Conservation (phyloP, 2,888 invertebrate genomes). For the Craniophora ligustri region DNA sequence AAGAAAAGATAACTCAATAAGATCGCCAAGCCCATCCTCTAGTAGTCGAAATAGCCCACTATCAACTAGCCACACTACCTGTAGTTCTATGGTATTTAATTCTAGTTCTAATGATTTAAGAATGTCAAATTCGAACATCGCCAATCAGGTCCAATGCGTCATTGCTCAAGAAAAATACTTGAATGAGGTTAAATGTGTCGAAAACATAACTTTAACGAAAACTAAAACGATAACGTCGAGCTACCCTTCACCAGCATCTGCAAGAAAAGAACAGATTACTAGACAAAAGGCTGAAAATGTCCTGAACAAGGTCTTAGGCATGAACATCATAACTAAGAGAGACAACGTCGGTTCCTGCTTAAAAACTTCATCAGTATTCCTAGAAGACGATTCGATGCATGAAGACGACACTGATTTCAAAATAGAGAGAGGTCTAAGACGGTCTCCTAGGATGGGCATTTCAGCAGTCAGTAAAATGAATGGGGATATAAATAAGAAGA, state of each 20-base stretch:
- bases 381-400: conserved; percentile 81
- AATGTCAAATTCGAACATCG: conserved; percentile 84
- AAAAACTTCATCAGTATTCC: conserved; percentile 82
- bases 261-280: conserved; percentile 81
- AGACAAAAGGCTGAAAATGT: conserved; percentile 85
- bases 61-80: conserved; percentile 86
- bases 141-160: conserved; percentile 85
- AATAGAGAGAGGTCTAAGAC: conserved; percentile 79
- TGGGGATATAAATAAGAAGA: conserved; percentile 83
- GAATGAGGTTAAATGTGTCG: conserved; percentile 85
- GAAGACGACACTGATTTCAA: conserved; percentile 81
- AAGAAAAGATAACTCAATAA: conserved; percentile 78
- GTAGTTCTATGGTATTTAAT: conserved; percentile 87
- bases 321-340: conserved; percentile 82
- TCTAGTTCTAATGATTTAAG: conserved; percentile 85
- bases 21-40: conserved; percentile 83
- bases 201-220: conserved; percentile 83
- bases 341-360: conserved; percentile 81
- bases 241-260: conserved; percentile 76
- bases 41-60: conserved; percentile 86
- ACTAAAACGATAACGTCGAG: conserved; percentile 68
- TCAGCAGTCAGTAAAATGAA: conserved; percentile 85
- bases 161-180: conserved; percentile 87
- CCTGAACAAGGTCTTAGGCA: conserved; percentile 83
- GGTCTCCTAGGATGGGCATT: conserved; percentile 84